Percentiles rank a stretch among this genome's conserved stretches.
Conservation (phyloP, 92 coral and sea anemone species). For the Parazoanthus atlanticus region DNA sequence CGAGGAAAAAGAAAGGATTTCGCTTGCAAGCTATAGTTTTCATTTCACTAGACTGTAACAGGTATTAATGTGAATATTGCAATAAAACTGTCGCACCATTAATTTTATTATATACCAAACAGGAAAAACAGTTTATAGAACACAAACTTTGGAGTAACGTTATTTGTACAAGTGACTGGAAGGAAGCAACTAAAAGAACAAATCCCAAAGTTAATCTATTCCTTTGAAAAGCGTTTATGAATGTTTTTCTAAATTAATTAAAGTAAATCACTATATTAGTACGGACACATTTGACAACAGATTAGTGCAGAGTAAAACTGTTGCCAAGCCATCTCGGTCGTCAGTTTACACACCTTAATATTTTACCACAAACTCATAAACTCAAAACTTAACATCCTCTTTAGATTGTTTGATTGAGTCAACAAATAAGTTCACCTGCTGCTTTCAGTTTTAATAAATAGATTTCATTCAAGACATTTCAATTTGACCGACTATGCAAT, state of each 20-base stretch:
- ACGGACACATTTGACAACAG: neutral
- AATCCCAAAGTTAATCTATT: constrained; percentile 8
- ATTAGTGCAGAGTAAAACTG: constrained; percentile 3
- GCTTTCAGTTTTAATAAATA: neutral
- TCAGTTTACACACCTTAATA: constrained; percentile 23
- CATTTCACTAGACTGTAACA: neutral
- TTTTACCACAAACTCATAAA: constrained; percentile 11
- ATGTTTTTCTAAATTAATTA: neutral
- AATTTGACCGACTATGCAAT: neutral
- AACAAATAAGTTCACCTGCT: constrained; percentile 18
- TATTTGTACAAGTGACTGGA: constrained; percentile 26
- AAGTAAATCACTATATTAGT: neutral
- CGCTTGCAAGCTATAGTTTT: neutral
- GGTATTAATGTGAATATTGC: neutral
- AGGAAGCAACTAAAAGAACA: neutral
- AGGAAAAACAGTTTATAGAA: neutral
- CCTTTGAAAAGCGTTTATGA: neutral
- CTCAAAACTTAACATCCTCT: neutral
- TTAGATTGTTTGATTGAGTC: neutral
- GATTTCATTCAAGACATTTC: neutral
- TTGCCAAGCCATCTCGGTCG: neutral
- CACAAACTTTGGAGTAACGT: neutral
- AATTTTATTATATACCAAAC: neutral
- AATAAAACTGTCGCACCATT: neutral
- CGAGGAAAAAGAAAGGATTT: neutral